Base-by-base conservation (phyloP, 2,888 invertebrate species). In the Sarcophaga caerulescens region DNA sequence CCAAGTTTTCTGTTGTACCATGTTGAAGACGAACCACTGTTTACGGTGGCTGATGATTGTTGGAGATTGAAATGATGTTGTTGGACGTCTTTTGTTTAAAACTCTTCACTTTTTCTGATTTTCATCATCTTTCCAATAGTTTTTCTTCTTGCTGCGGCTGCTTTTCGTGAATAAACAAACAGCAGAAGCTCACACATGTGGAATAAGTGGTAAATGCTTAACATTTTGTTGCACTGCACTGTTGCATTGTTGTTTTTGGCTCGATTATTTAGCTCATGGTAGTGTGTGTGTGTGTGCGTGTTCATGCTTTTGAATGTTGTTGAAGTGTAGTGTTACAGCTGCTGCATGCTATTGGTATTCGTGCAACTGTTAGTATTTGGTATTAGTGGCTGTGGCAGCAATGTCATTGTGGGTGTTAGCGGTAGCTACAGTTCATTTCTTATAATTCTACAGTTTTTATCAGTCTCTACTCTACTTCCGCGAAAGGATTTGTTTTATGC, bases 401-500 rank as follows among this genome's bases (percentile, higher is more conserved):
- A 60, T 60, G 47, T 17, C 62, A n/a, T 10, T 44, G 23, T 63
- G 62, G 44, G 19, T 78, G 73, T 70, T 84, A 47, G 47, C 63
- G 74, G 59, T 60, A 75, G 63, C 57, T 79, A 45, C 68, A 78
- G 62, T 77, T 82, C 59, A 74, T 63, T 74, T 69, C 52, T 62
- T 57, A 23, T 45, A 59, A 59, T 77, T 68, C 35, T 68, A 6
- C 17, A 10, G 35, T 59, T 84, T 84, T 80, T 76, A 85, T 81
- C 74, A 84, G 69, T 78, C 73, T 52, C 70, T 82, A 60, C 73
- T 52, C 74, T 71, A 60, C 73, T 81, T 83, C 74, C 85, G 80
- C 80, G 59, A 77, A 35, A 86, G 85, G 83, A 86, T 86, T 86
- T 86, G 85, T 74, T 81, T 83, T 80, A 83, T 78, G 83, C 83